phyloP scores from a whole-genome alignment of 1,140 invertebrate genomes.

The Habropoda laboriosa region DNA sequence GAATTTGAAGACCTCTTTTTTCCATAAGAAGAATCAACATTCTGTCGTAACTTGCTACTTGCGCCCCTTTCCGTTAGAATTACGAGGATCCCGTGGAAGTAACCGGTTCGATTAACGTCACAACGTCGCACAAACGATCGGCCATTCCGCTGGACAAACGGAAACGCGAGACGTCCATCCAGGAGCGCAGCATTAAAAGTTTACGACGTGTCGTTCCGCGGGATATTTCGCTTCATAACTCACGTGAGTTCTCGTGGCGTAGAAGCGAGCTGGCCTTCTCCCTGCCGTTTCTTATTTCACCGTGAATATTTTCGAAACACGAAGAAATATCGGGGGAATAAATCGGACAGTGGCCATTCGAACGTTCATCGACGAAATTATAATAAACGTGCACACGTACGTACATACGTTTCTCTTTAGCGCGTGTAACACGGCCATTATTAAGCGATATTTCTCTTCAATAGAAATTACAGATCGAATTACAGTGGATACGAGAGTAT shows the following conservation, averaged over 20 bases:
- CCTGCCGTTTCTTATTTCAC: conserved; percentile 25
- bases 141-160: neutral
- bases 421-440: neutral
- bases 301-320: conserved; percentile 27
- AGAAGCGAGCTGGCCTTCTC: neutral
- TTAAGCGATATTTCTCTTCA: neutral
- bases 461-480: too few species aligned
- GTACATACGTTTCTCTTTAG: conserved; percentile 2
- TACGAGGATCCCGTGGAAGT: neutral
- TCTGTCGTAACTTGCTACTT: neutral
- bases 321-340: conserved; percentile 14
- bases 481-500: too few species aligned
- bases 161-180: conserved; percentile 10
- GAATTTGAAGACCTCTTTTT: neutral
- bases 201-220: conserved; percentile 15
- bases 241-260: neutral
- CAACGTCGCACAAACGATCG: neutral
- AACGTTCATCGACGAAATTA: conserved; percentile 11
- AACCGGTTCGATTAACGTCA: neutral
- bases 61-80: neutral
- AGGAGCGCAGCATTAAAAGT: conserved; percentile 22
- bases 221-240: conserved; percentile 20
- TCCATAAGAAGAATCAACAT: neutral
- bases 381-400: conserved; percentile 17
- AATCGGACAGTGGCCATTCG: conserved; percentile 10